Conservation (phyloP, 1,140 invertebrate species). For the Penaeus indicus region DNA sequence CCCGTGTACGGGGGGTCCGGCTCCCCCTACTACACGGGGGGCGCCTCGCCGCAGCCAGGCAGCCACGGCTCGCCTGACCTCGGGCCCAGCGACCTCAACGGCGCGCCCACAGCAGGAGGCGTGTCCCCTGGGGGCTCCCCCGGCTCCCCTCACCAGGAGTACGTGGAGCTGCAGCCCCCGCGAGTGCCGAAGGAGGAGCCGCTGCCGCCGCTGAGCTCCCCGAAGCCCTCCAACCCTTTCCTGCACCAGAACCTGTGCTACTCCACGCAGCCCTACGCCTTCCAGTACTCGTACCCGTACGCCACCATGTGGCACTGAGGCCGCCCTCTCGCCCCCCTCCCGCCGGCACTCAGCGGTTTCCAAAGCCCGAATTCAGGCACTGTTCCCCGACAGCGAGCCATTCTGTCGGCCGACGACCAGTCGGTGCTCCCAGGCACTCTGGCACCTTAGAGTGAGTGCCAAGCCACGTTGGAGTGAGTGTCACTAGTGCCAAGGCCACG, state of each 20-base stretch:
- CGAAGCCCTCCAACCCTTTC: conserved; percentile 56
- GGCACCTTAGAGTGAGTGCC: neutral
- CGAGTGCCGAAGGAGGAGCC: conserved; percentile 53
- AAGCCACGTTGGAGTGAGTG: neutral
- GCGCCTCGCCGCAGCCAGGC: conserved; percentile 46
- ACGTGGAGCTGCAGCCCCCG: conserved; percentile 62
- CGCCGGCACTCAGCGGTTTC: neutral
- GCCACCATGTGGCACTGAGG: conserved; percentile 66
- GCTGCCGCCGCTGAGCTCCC: conserved; percentile 48
- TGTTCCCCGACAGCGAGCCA: no score
- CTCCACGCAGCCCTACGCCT: conserved; percentile 56
- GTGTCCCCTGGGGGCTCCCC: conserved; percentile 51
- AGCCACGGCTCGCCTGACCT: conserved; percentile 45
- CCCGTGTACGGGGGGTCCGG: conserved; percentile 40
- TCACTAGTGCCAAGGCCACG: no score
- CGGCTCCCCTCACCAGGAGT: conserved; percentile 47
- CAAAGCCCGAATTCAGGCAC: neutral
- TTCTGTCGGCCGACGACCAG: neutral
- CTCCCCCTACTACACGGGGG: conserved; percentile 57
- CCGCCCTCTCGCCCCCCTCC: neutral
- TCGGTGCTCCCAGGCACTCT: neutral
- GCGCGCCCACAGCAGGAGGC: conserved; percentile 1
- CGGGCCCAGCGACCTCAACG: conserved; percentile 7
- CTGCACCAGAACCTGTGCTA: conserved; percentile 64
- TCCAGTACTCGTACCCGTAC: conserved; percentile 62